Conservation (phyloP, 2,888 invertebrate genomes). For the Maniola hyperantus region DNA sequence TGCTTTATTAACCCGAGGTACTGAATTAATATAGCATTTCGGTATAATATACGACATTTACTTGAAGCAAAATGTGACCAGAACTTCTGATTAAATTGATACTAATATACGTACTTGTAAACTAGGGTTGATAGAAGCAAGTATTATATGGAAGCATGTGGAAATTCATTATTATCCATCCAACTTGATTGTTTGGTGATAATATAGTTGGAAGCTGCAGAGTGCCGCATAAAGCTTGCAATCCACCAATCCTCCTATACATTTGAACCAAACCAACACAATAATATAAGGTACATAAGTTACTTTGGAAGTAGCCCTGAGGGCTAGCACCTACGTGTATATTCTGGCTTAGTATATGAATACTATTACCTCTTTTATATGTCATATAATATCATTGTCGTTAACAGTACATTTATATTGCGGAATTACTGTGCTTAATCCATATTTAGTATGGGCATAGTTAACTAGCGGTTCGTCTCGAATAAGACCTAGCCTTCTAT, state of each 20-base stretch:
- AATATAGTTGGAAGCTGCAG: not conserved
- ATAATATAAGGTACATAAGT: too few relatives aligned
- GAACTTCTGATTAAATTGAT: constrained; percentile 12
- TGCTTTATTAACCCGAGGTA: not conserved
- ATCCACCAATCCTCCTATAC: too few relatives aligned
- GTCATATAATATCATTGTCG: too few relatives aligned
- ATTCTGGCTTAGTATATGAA: too few relatives aligned
- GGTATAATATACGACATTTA: constrained; percentile 4
- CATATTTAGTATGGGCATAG: too few relatives aligned
- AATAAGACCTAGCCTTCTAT: too few relatives aligned
- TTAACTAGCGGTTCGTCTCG: too few relatives aligned
- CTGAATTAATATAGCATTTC: constrained; percentile 12
- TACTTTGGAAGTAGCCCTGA: not conserved
- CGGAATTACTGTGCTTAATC: too few relatives aligned
- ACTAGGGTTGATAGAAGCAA: not conserved
- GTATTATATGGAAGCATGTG: not conserved
- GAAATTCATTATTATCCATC: not conserved
- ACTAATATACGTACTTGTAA: not conserved
- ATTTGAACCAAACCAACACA: too few relatives aligned
- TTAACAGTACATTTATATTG: too few relatives aligned
- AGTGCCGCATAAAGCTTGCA: not conserved
- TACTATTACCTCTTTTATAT: too few relatives aligned
- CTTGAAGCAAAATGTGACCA: constrained; percentile 7
- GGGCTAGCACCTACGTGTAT: too few relatives aligned
- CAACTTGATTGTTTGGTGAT: not conserved